Conservation (phyloP, 1,140 invertebrate species). For the Drosophila cardini region DNA sequence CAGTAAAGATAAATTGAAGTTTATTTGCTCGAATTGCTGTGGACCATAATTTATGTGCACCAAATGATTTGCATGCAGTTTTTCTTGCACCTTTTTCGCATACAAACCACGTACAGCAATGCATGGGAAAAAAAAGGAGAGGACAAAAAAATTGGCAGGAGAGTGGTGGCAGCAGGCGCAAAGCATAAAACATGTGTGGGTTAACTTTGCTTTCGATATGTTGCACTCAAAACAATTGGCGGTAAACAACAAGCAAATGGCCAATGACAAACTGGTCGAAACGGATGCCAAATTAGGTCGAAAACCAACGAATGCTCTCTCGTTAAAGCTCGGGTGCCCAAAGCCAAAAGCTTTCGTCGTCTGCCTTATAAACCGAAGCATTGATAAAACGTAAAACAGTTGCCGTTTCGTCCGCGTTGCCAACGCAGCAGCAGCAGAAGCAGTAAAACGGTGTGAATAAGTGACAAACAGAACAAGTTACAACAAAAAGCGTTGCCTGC, state of each 20-base stretch:
- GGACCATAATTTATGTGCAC: constrained; percentile 72
- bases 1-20: constrained; percentile 70
- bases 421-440: constrained; percentile 37
- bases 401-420: constrained; percentile 74
- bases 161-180: not conserved
- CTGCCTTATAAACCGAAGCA: constrained; percentile 65
- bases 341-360: constrained; percentile 47
- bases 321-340: constrained; percentile 22
- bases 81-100: constrained; percentile 52
- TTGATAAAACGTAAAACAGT: constrained; percentile 70
- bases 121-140: constrained; percentile 15
- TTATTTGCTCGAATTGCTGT: constrained; percentile 56
- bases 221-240: constrained; percentile 75
- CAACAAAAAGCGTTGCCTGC: constrained; percentile 40
- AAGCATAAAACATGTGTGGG: constrained; percentile 43
- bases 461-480: constrained; percentile 17
- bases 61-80: constrained; percentile 76
- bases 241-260: constrained; percentile 50
- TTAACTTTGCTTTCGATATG: constrained; percentile 58
- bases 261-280: constrained; percentile 59
- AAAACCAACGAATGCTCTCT: constrained; percentile 28
- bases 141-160: not conserved
- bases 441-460: constrained; percentile 10
- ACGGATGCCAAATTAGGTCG: constrained; percentile 44
- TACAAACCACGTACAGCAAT: constrained; percentile 6